Evolutionary conservation across 64 coral and sea anemone genomes (phyloP), one percentile per base, ranked within the genome.

Genomic region (Porites lutea): DNA sequence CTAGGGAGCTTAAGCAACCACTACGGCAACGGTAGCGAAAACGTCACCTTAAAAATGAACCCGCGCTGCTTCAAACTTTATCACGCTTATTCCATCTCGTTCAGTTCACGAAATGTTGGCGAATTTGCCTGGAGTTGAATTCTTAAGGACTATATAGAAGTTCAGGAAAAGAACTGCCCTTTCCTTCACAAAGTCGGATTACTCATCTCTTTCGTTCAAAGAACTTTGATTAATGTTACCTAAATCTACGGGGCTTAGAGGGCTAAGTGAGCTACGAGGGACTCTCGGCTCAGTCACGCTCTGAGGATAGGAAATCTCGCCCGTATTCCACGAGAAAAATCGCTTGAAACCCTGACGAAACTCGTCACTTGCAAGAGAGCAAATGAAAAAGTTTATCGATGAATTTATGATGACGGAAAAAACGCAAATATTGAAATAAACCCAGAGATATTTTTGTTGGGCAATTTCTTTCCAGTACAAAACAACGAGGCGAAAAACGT

Each of bases 361-460:
- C 45, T 96, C 91, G 9, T 77, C 57, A 43, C 91, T 96, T 8
- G 90, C 91, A 13, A 96, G 16, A 19, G 95, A 77, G 75, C 93
- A 96, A 65, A 96, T 93, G 14, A 96, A 82, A 59, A 86, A 89
- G 54, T 96, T 96, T 37, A 77, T 82, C 3, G 91, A 88, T 15
- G 95, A 96, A 22, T 96, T 96, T 4, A 72, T 23, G 13, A 93
- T 79, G 45, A 96, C 87, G 18, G 61, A 89, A 46, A 87, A 43
- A n/a, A 92, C 75, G n/a, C 89, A 74, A 5, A 93, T 53, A 52
- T 78, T 86, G 72, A 79, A 96, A 59, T 60, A 77, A 48, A 93
- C 87, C 95, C 95, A 93, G 48, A 93, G 60, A 18, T 79, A 96
- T 60, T 81, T 72, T 61, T 88, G 73, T 2, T 48, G 37, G 7